phyloP scores from a whole-genome alignment of 2,888 invertebrate species.

The Dryobotodes eremita region DNA sequence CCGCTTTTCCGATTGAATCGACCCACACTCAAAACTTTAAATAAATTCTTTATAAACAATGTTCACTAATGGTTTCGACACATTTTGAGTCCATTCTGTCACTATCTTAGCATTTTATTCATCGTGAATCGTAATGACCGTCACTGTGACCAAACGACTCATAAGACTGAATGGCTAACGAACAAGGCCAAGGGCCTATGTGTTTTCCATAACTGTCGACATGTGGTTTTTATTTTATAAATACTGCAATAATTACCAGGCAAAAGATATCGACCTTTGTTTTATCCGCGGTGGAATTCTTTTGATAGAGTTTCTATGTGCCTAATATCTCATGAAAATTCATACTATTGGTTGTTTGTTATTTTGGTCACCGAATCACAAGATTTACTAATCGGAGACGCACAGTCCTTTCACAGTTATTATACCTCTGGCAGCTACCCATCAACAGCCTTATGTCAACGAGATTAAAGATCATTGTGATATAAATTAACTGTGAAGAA shows the following conservation, averaged over 20 bases:
- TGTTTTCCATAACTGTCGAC: slow-evolving; percentile 55
- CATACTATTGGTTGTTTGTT: neutral
- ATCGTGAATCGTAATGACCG: slow-evolving; percentile 34
- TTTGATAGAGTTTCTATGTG: neutral
- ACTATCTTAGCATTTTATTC: slow-evolving; percentile 42
- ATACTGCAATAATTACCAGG: neutral
- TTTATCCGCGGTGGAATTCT: neutral
- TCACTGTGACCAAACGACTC: slow-evolving; percentile 57
- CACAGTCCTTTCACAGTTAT: neutral
- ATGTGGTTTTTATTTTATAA: neutral
- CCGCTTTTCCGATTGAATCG: neutral
- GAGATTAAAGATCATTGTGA: neutral
- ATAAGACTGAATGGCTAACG: slow-evolving; percentile 43
- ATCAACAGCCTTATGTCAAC: neutral
- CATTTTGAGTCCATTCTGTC: neutral
- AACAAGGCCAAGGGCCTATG: slow-evolving; percentile 55
- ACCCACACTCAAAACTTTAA: neutral
- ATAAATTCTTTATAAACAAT: neutral
- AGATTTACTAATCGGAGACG: neutral
- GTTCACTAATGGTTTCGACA: neutral
- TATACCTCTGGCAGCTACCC: neutral
- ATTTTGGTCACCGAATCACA: neutral
- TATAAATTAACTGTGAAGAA: neutral
- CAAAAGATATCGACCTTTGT: neutral
- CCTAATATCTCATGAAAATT: neutral